Evolutionary conservation across 2,113 vertebrate genomes (phyloP), one percentile per base, ranked within the genome.

Genomic region (Ancistrus triradiatus): DNA sequence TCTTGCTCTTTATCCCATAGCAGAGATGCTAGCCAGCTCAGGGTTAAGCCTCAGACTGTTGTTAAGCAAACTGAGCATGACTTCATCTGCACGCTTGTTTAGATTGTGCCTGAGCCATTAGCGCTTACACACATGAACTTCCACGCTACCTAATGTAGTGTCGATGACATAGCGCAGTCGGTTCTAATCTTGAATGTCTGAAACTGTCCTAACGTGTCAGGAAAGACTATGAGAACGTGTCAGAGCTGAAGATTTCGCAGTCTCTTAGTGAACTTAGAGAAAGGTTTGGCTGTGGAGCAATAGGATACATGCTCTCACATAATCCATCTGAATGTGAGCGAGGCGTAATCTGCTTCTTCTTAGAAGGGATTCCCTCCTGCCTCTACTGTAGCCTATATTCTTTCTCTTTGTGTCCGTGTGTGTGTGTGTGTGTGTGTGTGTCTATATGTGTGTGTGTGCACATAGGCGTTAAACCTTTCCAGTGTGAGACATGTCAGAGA

Each of bases 401-500:
- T 83, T 69, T 82, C 80, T 81, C 71, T 83, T 78, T 56, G 38
- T 27, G 31, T 40, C 15, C 24, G 10, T 40, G 22, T 27, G 7
- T 57, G 37, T 58, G 38, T 42, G 24, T 59, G 40, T 46, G 25
- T 64, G 48, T 69, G 63, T 78, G 71, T 63, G 38, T 62, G 67
- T 68, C 73, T 53, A 64, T 61, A 75, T 76, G 78, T 84, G 84
- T 77, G 72, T 84, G 79, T 80, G 70, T 83, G 81, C 87, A 31
- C 88, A 78, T 89, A 98, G 95, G 96, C 83, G 94, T 98, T 82
- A 98, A 98, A 86, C 95, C 96, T 63, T 98, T 98, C 89, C 89
- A 98, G 82, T 98, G 95, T 83, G 95, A 98, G 95, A 98, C 95
- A 86, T 98, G 96, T 90, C 92, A 98, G 88, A 94, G 95, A 92